Evolutionary conservation across 2,113 vertebrate species (phyloP).

Genomic region (Prionailurus bengalensis): DNA sequence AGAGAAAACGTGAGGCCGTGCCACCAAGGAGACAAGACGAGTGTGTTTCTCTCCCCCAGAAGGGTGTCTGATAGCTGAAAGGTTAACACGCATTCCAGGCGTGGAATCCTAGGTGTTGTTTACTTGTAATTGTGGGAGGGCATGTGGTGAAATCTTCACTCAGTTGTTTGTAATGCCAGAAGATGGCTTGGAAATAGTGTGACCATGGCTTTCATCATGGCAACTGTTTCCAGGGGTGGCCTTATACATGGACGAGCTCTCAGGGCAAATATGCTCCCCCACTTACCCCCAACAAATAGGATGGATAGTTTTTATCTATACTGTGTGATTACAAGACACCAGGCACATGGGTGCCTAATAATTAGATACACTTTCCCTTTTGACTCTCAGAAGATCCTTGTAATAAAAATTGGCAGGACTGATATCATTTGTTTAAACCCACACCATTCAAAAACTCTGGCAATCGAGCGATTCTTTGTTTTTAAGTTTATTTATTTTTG

Average conservation of each 20-base stretch:
- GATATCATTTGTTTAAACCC: not conserved
- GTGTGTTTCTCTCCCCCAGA: not conserved
- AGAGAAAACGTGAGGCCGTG: not conserved
- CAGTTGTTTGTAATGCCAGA: not conserved
- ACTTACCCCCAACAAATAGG: not conserved
- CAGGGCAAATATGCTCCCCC: not conserved
- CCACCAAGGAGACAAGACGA: not conserved
- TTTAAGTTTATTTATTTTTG: too few species aligned
- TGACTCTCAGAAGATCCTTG: not conserved
- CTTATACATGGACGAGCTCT: not conserved
- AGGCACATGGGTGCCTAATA: rapidly evolving
- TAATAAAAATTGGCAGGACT: not conserved
- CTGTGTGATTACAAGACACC: not conserved
- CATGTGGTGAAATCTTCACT: not conserved
- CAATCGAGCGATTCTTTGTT: not conserved
- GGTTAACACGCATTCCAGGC: not conserved
- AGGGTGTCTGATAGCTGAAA: not conserved
- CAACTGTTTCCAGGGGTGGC: not conserved
- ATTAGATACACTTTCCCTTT: not conserved
- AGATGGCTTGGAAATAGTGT: not conserved
- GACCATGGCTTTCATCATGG: not conserved
- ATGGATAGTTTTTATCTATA: not conserved
- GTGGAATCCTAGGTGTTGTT: too few species aligned
- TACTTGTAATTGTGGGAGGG: not conserved
- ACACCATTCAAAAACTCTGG: not conserved